phyloP scores from a whole-genome alignment of 92 coral and sea anemone species.

The Plumapathes pennacea region DNA sequence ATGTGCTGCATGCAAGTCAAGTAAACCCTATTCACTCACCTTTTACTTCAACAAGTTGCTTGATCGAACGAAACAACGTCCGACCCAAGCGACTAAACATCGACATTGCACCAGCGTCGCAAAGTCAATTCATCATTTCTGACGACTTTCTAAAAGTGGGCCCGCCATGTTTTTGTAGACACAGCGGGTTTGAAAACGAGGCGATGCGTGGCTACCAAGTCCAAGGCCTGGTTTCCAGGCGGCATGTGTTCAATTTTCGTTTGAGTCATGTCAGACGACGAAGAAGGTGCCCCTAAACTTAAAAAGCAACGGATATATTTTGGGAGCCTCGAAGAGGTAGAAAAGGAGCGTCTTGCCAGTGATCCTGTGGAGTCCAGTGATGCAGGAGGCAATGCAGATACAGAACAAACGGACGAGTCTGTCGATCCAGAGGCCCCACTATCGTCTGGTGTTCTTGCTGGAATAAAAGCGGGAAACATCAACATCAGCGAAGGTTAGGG shows the following conservation, averaged over 20 bases:
- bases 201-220: background rate
- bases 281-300: constrained; percentile 68
- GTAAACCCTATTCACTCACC: too few relatives aligned
- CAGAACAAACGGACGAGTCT: constrained; percentile 34
- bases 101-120: too few relatives aligned
- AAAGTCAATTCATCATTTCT: too few relatives aligned
- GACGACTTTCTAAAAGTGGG: too few relatives aligned
- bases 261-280: constrained; percentile 90
- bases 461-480: constrained; percentile 90
- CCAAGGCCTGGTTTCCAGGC: background rate
- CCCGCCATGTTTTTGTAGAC: too few relatives aligned
- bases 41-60: constrained; percentile 3
- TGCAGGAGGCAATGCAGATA: constrained; percentile 9
- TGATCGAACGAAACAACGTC: constrained; percentile 12
- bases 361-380: constrained; percentile 20
- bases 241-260: too few relatives aligned
- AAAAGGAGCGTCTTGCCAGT: constrained; percentile 78
- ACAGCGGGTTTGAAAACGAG: too few relatives aligned
- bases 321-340: constrained; percentile 92
- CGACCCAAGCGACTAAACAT: constrained; percentile 28
- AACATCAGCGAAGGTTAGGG: constrained; percentile 84
- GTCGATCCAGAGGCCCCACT: constrained; percentile 59
- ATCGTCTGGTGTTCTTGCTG: constrained; percentile 75
- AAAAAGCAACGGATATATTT: constrained; percentile 85
- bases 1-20: too few relatives aligned